A percentile compares a stretch with the other conserved stretches of the same genome.
These are phyloP conservation scores for Alethe castanea DNA, from an alignment of 2,113 vertebrate species.

Conservation along the genomic window DNA sequence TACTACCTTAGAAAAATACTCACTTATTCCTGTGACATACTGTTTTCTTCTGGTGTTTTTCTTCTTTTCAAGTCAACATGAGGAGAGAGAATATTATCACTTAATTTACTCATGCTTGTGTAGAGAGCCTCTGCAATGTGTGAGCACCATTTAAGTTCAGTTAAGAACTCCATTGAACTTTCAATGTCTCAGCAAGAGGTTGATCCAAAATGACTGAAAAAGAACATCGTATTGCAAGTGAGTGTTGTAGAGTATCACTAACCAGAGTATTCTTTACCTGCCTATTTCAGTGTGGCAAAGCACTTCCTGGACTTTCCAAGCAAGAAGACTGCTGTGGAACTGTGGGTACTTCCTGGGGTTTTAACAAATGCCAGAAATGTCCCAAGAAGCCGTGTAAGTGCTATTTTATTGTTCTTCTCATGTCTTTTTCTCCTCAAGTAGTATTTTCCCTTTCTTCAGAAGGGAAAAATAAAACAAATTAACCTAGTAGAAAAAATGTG, in stretches of 20 bases:
- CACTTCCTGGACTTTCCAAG: conserved; percentile 94
- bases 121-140: neutral
- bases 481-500: neutral
- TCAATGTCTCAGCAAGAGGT: neutral
- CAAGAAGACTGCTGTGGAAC: conserved; percentile 96
- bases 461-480: neutral
- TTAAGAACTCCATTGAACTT: neutral
- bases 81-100: neutral
- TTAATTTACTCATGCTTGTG: neutral
- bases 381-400: conserved; percentile 91
- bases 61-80: neutral
- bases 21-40: neutral
- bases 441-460: neutral
- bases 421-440: neutral
- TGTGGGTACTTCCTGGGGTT: conserved; percentile 96
- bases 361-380: conserved; percentile 97
- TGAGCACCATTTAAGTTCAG: neutral
- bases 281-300: conserved; percentile 90
- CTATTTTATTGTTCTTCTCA: neutral
- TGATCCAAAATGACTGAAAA: neutral
- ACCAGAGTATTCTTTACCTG: conserved; percentile 51
- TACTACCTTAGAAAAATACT: neutral
- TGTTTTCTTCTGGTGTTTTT: neutral
- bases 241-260: neutral
- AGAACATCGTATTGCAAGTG: neutral